A percentile compares a stretch with the other conserved stretches of the same genome.
Conservation (phyloP, 2,113 vertebrate species). For the Xyliphius kryptos region DNA sequence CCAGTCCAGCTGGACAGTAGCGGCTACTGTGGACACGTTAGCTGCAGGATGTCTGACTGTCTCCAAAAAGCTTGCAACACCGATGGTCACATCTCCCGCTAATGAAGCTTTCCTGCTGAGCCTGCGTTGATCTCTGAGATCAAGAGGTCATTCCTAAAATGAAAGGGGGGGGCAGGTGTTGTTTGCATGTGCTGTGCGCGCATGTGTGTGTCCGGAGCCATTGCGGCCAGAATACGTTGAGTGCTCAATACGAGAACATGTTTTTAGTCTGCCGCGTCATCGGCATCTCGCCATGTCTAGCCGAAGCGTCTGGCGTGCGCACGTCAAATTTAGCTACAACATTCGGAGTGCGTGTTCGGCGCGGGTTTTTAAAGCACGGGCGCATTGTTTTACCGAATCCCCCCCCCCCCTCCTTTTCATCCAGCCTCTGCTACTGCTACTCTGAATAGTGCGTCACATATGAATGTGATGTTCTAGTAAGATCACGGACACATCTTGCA, state of each 20-base stretch:
- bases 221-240: constrained; percentile 10
- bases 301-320: constrained; percentile 33
- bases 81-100: neutral
- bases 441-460: constrained; percentile 5
- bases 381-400: constrained; percentile 3
- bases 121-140: constrained; percentile 31
- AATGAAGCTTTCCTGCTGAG: constrained; percentile 1
- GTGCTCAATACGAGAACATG: too few relatives aligned
- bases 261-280: constrained; percentile 34
- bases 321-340: constrained; percentile 28
- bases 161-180: constrained; percentile 26
- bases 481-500: neutral
- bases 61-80: neutral
- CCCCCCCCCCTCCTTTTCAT: too few relatives aligned
- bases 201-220: constrained; percentile 45
- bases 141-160: constrained; percentile 34
- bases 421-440: constrained; percentile 14
- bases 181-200: constrained; percentile 37
- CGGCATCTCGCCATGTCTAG: constrained; percentile 45
- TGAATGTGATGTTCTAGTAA: too few relatives aligned
- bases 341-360: neutral
- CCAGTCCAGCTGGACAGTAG: too few relatives aligned
- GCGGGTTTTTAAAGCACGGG: constrained; percentile 21
- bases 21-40: too few relatives aligned
- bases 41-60: constrained; percentile 1